Evolutionary conservation across 1,140 invertebrate genomes (phyloP).

Genomic region (Brachionus paranguensis): DNA sequence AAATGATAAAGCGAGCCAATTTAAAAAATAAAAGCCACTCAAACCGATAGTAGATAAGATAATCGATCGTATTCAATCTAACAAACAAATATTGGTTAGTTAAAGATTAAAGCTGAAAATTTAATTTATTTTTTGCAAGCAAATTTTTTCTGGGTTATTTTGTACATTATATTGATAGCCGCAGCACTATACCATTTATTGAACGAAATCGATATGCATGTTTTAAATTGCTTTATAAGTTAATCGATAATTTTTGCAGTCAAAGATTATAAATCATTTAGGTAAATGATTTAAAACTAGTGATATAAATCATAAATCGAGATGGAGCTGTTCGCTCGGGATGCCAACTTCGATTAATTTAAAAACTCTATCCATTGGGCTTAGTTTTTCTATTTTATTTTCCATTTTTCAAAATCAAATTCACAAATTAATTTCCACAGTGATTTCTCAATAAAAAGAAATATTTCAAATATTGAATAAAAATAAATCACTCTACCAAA

Average conservation of each 20-base stretch:
- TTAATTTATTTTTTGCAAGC: not conserved
- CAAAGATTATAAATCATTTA: not conserved
- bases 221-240: not conserved
- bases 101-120: not conserved
- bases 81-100: not conserved
- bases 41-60: not conserved
- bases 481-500: not conserved
- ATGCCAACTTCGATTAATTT: not conserved
- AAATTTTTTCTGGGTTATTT: not conserved
- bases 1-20: not conserved
- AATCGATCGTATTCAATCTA: not conserved
- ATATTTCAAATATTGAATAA: not conserved
- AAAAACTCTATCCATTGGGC: not conserved
- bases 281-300: not conserved
- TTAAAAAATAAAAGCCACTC: not conserved
- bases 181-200: not conserved
- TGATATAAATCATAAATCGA: not conserved
- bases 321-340: not conserved
- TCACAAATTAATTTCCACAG: not conserved
- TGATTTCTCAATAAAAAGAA: not conserved
- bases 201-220: not conserved
- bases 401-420: not conserved
- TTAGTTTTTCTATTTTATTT: not conserved
- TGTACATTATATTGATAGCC: not conserved
- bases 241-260: not conserved